These are phyloP conservation scores for Ips nitidus DNA, from an alignment of 1,140 invertebrate genomes.

Conservation along the genomic window DNA sequence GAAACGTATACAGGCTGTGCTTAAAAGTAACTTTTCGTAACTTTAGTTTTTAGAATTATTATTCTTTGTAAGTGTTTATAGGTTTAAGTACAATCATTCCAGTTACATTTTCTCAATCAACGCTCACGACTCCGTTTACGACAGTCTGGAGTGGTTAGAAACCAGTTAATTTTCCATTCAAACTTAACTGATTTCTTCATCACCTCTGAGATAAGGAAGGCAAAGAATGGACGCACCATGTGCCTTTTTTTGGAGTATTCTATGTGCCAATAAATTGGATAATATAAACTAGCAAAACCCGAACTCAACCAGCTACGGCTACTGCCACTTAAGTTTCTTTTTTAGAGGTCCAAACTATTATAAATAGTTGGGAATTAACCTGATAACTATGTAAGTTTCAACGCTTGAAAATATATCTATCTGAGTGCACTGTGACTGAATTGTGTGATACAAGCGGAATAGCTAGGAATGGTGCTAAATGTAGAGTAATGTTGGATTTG, in stretches of 20 bases:
- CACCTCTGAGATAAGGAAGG: constrained; percentile 10
- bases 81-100: constrained; percentile 45
- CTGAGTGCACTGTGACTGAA: constrained; percentile 32
- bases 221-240: constrained; percentile 36
- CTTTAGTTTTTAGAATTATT: constrained; percentile 33
- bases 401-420: background rate
- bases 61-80: constrained; percentile 35
- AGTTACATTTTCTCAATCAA: constrained; percentile 24
- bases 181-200: constrained; percentile 8
- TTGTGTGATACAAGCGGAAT: constrained; percentile 34
- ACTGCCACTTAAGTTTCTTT: constrained; percentile 36
- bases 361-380: too few relatives aligned
- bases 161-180: background rate
- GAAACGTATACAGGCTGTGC: constrained; percentile 46
- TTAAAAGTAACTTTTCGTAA: constrained; percentile 40
- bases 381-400: constrained; percentile 1
- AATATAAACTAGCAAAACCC: constrained; percentile 11
- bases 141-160: background rate
- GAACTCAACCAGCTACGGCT: constrained; percentile 45
- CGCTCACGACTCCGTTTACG: constrained; percentile 3
- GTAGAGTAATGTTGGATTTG: background rate
- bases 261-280: constrained; percentile 43
- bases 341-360: background rate
- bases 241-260: constrained; percentile 47
- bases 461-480: constrained; percentile 36